These are phyloP conservation scores for Tetrao urogallus DNA, from an alignment of 2,113 vertebrate species.

Conservation along the genomic window DNA sequence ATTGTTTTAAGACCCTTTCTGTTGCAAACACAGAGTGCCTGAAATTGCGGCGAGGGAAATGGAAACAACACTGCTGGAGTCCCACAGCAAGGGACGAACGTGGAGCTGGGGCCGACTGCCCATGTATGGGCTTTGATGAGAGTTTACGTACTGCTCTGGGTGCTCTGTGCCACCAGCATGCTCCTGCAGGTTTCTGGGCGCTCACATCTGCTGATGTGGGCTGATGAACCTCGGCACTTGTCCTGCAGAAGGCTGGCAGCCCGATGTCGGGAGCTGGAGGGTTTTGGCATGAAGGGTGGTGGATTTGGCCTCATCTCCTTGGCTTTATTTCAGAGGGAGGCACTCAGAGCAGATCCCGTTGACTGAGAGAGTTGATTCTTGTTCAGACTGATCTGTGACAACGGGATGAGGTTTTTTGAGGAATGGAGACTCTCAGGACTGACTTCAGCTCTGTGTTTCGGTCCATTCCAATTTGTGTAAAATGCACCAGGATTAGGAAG, in stretches of 20 bases:
- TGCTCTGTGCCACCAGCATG: neutral
- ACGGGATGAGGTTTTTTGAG: conserved; percentile 43
- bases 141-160: neutral
- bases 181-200: neutral
- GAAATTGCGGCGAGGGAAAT: neutral
- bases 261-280: neutral
- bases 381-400: conserved; percentile 26
- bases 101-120: neutral
- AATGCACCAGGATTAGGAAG: conserved; percentile 13
- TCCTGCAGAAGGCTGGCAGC: neutral
- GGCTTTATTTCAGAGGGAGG: conserved; percentile 39
- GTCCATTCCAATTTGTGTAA: fast-evolving
- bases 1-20: conserved; percentile 17
- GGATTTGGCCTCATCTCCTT: conserved; percentile 38
- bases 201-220: neutral
- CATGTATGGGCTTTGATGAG: fast-evolving
- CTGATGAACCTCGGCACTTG: neutral
- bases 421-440: conserved; percentile 34
- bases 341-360: neutral
- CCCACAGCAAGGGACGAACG: neutral
- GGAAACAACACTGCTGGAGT: neutral
- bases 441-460: conserved; percentile 22
- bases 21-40: neutral
- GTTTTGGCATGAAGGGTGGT: conserved; percentile 24
- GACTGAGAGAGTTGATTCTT: conserved; percentile 42